Conservation (phyloP, 2,888 invertebrate species). For the Dynastes grantii region DNA sequence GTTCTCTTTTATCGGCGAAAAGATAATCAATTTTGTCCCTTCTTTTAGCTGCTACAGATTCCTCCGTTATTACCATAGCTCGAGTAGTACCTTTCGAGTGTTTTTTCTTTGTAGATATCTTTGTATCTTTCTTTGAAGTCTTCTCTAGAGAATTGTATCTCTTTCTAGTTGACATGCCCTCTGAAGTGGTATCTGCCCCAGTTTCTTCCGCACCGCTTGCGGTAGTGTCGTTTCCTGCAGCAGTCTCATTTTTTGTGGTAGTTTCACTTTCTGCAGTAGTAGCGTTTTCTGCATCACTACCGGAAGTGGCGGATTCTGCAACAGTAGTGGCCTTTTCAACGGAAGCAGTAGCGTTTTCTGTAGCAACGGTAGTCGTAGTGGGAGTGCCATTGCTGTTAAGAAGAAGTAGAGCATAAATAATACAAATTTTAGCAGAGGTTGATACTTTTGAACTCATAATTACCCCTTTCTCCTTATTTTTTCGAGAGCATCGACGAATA, state of each 20-base stretch:
- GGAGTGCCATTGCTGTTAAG: no score
- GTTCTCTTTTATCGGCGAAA: conserved; percentile 16
- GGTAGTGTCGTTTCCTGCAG: no score
- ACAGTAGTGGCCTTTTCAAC: no score
- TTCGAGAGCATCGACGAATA: conserved; percentile 40
- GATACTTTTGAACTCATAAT: not conserved
- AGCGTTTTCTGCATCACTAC: no score
- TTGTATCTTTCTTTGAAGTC: not conserved
- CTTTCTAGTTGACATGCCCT: not conserved
- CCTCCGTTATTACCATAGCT: not conserved
- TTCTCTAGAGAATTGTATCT: not conserved
- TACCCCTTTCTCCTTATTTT: conserved; percentile 16
- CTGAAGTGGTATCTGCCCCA: not conserved
- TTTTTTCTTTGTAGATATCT: not conserved
- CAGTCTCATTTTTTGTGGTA: no score
- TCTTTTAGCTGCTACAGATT: not conserved
- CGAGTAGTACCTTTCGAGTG: not conserved
- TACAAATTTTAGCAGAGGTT: no score
- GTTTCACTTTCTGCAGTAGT: no score
- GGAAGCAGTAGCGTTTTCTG: no score
- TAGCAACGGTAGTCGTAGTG: no score
- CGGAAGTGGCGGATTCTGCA: no score
- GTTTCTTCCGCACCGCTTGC: not conserved
- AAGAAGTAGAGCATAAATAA: no score
- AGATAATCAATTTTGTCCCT: not conserved